Conservation (phyloP, 2,888 invertebrate genomes). For the Pollenia griseotomentosa region DNA sequence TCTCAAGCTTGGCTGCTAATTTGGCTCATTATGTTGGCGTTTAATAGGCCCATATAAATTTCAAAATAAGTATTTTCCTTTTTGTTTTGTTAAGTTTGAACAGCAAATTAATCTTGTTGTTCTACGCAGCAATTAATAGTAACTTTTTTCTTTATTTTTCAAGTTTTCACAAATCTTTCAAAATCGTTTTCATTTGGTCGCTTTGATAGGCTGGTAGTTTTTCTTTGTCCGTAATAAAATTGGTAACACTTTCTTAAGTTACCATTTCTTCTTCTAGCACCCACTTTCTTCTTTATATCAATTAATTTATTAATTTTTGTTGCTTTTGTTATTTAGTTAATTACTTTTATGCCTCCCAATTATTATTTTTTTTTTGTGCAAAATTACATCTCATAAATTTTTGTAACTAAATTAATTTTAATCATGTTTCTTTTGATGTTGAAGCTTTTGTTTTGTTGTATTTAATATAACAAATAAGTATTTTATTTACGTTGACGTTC, state of each 20-base stretch:
- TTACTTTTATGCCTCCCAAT: conserved; percentile 60
- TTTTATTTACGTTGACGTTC: conserved; percentile 67
- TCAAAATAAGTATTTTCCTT: conserved; percentile 10
- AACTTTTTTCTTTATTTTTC: conserved; percentile 46
- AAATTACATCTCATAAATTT: conserved; percentile 62
- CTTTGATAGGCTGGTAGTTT: conserved; percentile 36
- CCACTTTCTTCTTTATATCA: conserved; percentile 79
- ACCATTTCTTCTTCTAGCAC: conserved; percentile 74
- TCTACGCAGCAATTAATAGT: conserved; percentile 55
- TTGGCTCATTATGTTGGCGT: conserved; percentile 78
- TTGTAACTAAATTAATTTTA: conserved; percentile 56
- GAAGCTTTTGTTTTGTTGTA: conserved; percentile 34
- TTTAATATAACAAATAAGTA: neutral
- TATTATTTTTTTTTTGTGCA: conserved; percentile 19
- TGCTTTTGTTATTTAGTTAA: conserved; percentile 26
- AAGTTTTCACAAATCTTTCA: conserved; percentile 6
- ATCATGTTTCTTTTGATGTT: conserved; percentile 41
- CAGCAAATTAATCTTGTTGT: conserved; percentile 32
- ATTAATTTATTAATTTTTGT: conserved; percentile 7
- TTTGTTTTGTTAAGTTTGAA: conserved; percentile 39
- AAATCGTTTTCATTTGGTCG: conserved; percentile 63
- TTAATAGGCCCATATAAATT: conserved; percentile 37
- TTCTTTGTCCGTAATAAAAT: conserved; percentile 33
- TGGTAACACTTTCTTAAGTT: conserved; percentile 75
- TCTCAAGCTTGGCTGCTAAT: conserved; percentile 82